phyloP scores from a whole-genome alignment of 2,888 invertebrate species.

The Tenthredo livida region DNA sequence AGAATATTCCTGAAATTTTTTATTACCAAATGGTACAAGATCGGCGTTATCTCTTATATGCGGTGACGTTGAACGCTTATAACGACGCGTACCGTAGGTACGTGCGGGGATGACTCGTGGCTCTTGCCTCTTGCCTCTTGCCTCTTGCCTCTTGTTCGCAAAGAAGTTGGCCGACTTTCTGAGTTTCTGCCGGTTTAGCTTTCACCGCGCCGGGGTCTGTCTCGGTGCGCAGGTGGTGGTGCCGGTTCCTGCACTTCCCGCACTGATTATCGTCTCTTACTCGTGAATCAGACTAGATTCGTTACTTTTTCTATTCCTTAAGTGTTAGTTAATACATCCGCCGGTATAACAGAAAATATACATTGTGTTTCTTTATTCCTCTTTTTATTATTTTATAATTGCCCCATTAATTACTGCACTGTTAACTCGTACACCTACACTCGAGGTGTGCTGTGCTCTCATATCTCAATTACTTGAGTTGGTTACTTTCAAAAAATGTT shows the following conservation, averaged over 20 bases:
- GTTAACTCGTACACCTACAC: constrained; percentile 54
- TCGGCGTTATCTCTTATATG: not conserved
- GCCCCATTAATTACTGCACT: constrained; percentile 62
- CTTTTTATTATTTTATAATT: constrained; percentile 57
- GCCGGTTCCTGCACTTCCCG: constrained; percentile 77
- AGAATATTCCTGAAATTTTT: not conserved
- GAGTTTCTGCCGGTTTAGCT: constrained; percentile 73
- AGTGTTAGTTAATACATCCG: constrained; percentile 33
- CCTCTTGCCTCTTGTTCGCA: constrained; percentile 61
- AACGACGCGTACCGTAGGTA: constrained; percentile 60
- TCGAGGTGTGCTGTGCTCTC: not conserved
- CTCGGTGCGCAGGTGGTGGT: constrained; percentile 63
- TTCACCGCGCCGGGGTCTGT: constrained; percentile 72
- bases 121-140: not conserved
- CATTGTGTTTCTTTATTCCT: constrained; percentile 41
- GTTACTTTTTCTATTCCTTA: constrained; percentile 30
- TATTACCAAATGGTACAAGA: not conserved
- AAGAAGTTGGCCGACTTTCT: constrained; percentile 71
- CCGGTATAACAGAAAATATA: constrained; percentile 6
- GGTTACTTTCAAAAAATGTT: not conserved
- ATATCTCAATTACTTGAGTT: not conserved
- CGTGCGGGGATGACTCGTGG: constrained; percentile 62
- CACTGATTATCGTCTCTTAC: constrained; percentile 73
- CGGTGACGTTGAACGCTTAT: not conserved
- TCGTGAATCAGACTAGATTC: constrained; percentile 57